A percentile compares a stretch with the other conserved stretches of the same genome.
Conservation (phyloP, 1,140 invertebrate species). For the Drosophila takahashii region DNA sequence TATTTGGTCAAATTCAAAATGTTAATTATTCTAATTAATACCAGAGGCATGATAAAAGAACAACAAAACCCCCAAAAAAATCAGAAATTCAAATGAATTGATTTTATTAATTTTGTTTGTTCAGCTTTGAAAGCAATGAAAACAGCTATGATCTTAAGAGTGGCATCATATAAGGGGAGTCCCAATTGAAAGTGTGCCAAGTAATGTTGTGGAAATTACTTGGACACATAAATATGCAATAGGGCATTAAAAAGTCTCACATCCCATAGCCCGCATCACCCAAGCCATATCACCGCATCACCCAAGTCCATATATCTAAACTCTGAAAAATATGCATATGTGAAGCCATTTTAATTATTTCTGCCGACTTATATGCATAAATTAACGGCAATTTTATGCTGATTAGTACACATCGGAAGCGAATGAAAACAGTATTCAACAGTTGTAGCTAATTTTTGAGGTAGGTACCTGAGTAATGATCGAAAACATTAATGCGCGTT, state of each 20-base stretch:
- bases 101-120: conserved; percentile 4
- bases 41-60: background rate
- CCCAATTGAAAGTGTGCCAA: conserved; percentile 10
- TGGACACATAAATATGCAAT: background rate
- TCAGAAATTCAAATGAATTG: conserved; percentile 20
- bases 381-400: conserved; percentile 36
- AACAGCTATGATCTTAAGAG: conserved; percentile 6
- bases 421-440: background rate
- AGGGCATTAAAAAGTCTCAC: conserved; percentile 20
- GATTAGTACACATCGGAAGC: background rate
- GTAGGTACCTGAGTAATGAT: background rate
- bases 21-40: conserved; percentile 40
- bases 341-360: conserved; percentile 45
- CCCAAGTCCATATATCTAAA: background rate
- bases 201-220: background rate
- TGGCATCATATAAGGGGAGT: conserved; percentile 6
- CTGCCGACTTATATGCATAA: conserved; percentile 24
- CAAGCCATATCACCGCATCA: background rate
- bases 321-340: background rate
- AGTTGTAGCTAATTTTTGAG: too few relatives aligned
- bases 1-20: conserved; percentile 12
- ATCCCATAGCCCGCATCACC: background rate
- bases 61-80: conserved; percentile 16
- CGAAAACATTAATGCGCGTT: too few relatives aligned
- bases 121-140: background rate